These are phyloP conservation scores for Parazoanthus swiftii DNA, from an alignment of 92 coral and sea anemone genomes.

Conservation along the genomic window DNA sequence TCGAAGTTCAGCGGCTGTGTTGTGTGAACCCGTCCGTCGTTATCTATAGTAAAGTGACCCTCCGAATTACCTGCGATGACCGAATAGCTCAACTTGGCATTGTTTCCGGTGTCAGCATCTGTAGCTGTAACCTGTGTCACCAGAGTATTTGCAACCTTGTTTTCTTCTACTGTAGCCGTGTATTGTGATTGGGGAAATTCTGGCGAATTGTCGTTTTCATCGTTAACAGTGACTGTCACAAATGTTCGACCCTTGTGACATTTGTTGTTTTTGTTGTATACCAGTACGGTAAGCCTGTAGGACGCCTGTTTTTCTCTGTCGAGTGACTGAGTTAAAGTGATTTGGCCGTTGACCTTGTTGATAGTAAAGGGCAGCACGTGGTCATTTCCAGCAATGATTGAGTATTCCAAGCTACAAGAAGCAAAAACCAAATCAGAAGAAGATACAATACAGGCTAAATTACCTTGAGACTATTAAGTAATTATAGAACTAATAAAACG, in stretches of 20 bases:
- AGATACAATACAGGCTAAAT: too few species aligned
- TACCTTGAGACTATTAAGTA: too few species aligned
- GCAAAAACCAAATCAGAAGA: background rate
- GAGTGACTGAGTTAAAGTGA: constrained; percentile 49
- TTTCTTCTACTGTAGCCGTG: constrained; percentile 52
- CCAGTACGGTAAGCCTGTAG: constrained; percentile 67
- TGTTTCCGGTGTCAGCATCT: constrained; percentile 60
- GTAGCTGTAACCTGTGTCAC: constrained; percentile 68
- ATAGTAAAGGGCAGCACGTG: constrained; percentile 49
- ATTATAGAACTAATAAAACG: too few species aligned
- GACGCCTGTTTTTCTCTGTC: constrained; percentile 66
- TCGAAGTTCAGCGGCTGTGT: constrained; percentile 68
- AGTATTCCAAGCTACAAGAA: constrained; percentile 60
- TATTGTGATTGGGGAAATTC: constrained; percentile 43
- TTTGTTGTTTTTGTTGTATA: constrained; percentile 49
- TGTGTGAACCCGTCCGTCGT: constrained; percentile 60
- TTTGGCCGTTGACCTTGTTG: constrained; percentile 46
- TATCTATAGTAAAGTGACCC: constrained; percentile 52
- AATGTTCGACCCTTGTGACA: constrained; percentile 92
- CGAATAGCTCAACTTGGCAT: constrained; percentile 53
- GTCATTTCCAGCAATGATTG: constrained; percentile 67
- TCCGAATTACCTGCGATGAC: constrained; percentile 45
- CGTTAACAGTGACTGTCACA: constrained; percentile 58
- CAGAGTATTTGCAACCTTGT: constrained; percentile 46
- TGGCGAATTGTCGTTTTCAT: constrained; percentile 70